Percentiles rank a stretch among this genome's conserved stretches.
Conservation (phyloP, 2,888 invertebrate species). For the Xestia rhomboidea region DNA sequence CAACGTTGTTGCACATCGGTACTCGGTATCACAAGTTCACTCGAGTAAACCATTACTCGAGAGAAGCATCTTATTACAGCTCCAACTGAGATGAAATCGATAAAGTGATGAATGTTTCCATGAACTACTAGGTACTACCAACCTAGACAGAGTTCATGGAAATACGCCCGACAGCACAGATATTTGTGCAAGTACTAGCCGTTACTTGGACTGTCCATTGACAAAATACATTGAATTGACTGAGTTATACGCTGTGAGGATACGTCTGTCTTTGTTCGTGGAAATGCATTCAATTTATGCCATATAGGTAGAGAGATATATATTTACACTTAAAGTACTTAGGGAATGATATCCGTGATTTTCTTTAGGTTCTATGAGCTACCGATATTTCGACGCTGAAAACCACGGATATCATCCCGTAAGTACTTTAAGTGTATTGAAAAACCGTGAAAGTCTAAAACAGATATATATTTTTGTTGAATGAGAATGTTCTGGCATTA, state of each 20-base stretch:
- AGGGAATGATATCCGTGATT: too few relatives aligned
- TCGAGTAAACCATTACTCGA: neutral
- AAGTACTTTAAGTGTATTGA: too few relatives aligned
- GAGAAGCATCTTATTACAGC: too few relatives aligned
- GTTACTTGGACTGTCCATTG: constrained; percentile 16
- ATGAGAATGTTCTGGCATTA: neutral
- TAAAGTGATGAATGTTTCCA: neutral
- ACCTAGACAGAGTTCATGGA: constrained; percentile 13
- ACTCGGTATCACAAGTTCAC: neutral
- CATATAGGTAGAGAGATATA: neutral
- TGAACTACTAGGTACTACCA: neutral
- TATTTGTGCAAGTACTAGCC: neutral
- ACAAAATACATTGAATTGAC: constrained; percentile 17
- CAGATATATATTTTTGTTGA: neutral
- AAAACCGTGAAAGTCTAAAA: too few relatives aligned
- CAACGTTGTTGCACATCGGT: neutral
- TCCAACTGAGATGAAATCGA: constrained; percentile 24
- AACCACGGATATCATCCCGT: too few relatives aligned
- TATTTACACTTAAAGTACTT: too few relatives aligned
- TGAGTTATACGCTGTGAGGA: neutral
- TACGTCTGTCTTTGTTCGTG: neutral
- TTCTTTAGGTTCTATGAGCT: too few relatives aligned
- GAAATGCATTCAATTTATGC: neutral
- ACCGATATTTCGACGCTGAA: too few relatives aligned
- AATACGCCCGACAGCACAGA: neutral